phyloP scores from a whole-genome alignment of 2,797 vertebrate species.

The Eulemur albifrons region DNA sequence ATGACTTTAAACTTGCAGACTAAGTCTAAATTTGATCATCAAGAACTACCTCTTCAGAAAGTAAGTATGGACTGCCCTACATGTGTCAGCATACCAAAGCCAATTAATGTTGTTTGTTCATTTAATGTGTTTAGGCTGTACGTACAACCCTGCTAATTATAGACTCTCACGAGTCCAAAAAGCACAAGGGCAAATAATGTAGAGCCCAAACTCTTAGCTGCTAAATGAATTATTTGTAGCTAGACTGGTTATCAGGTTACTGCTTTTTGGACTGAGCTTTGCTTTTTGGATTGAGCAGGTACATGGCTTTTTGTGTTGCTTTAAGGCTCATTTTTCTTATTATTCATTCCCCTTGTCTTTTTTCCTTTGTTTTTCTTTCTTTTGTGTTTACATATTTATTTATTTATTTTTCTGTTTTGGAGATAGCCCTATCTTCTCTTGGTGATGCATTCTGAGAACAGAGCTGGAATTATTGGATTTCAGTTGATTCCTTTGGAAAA shows the following conservation, averaged over 20 bases:
- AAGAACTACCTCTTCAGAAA: conserved; percentile 98
- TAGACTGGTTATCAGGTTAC: conserved; percentile 9
- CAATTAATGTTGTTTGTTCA: conserved; percentile 79
- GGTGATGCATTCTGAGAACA: conserved; percentile 32
- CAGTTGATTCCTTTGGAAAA: conserved; percentile 4
- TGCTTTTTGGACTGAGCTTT: conserved; percentile 59
- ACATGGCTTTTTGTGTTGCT: conserved; percentile 79
- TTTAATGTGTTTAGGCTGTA: conserved; percentile 79
- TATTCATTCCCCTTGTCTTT: background rate
- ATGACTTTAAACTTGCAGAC: conserved; percentile 99
- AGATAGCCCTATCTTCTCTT: background rate
- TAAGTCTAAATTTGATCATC: conserved; percentile 99
- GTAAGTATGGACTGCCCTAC: conserved; percentile 94
- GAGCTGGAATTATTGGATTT: conserved; percentile 2
- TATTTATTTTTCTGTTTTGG: background rate
- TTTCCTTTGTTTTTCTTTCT: conserved; percentile 14
- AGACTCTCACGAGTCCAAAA: conserved; percentile 67
- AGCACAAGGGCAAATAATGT: conserved; percentile 58
- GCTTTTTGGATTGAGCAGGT: conserved; percentile 80
- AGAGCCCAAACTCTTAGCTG: conserved; percentile 52
- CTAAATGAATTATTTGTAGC: conserved; percentile 52
- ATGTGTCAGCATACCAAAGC: conserved; percentile 81
- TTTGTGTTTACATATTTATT: background rate
- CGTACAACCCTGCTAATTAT: conserved; percentile 73
- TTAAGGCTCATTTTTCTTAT: conserved; percentile 65